Evolutionary conservation across 2,113 vertebrate species (phyloP), one percentile per base, ranked within the genome.

Genomic region (Cromileptes altivelis): DNA sequence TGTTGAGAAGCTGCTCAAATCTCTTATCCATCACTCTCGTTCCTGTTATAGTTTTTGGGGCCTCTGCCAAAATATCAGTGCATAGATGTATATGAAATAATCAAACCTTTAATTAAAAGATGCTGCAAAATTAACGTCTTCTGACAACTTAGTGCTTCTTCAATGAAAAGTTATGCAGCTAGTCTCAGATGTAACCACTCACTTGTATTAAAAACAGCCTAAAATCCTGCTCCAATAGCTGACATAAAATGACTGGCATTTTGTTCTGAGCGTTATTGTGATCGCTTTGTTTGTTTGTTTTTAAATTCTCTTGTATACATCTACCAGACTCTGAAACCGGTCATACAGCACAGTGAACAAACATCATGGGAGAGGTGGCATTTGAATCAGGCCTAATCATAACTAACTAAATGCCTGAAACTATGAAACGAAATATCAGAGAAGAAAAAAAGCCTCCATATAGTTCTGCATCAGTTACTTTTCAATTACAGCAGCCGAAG

Each of bases 401-500:
- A 93, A 92, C 84, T 80, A 81, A 90, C 71, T 73, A 84, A 89
- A 91, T 78, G 85, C 89, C 81, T 95, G 88, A 95, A 95, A 96
- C 93, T 93, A 94, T 91, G 89, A 93, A 92, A 92, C 81, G 30
- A 93, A 90, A 93, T 88, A 91, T 93, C 79, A 92, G 64, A 88
- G 82, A 84, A 78, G 37, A 85, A 84, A 89, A 92, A 87, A 92
- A 94, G 92, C 78, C 82, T 93, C 89, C 92, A 92, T 91, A 93
- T 94, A 95, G 95, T 97, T 97, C 96, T 96, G 96, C 96, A 95
- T 97, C 96, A 96, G 94, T 96, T 97, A 95, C 95, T 97, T 97
- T 97, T 97, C 97, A 97, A 98, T 98, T 97, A 97, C 92, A 92
- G 94, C 94, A 95, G 95, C 95, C 93, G 95, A 96, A 96, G 96